Percentiles rank a stretch among this genome's conserved stretches.
Conservation (phyloP, 2,113 vertebrate genomes). For the Brachyistius frenatus region DNA sequence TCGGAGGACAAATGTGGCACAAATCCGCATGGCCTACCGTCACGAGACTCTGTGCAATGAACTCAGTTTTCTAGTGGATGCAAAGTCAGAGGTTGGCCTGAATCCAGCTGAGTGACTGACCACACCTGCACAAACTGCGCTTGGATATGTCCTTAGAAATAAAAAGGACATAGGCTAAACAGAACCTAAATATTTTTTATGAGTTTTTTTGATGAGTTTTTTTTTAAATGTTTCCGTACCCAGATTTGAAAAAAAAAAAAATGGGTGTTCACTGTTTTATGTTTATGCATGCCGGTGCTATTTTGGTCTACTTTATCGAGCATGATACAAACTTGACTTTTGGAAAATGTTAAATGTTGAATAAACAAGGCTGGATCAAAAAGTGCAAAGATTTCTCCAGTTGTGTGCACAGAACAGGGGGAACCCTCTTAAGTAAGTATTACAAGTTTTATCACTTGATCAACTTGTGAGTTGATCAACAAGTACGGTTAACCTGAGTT, state of each 20-base stretch:
- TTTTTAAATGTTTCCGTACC: background rate
- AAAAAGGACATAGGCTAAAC: background rate
- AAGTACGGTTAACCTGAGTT: too few species aligned
- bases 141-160: background rate
- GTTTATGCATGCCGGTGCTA: too few species aligned
- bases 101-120: slow-evolving; percentile 48
- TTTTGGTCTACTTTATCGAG: background rate
- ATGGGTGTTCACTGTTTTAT: too few species aligned
- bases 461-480: too few species aligned
- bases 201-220: background rate
- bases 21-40: slow-evolving; percentile 96
- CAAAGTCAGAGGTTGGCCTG: slow-evolving; percentile 84
- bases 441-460: too few species aligned
- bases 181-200: background rate
- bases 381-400: too few species aligned
- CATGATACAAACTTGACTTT: background rate
- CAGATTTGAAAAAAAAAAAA: too few species aligned
- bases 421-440: too few species aligned
- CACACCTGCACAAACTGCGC: background rate
- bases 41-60: slow-evolving; percentile 95
- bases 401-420: too few species aligned
- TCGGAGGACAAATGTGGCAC: slow-evolving; percentile 94
- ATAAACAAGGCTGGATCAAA: background rate
- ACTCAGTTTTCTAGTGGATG: slow-evolving; percentile 94
- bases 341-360: background rate